Evolutionary conservation across 2,797 vertebrate genomes (phyloP), one percentile per base, ranked within the genome.

Genomic region (Ciconia nigra): DNA sequence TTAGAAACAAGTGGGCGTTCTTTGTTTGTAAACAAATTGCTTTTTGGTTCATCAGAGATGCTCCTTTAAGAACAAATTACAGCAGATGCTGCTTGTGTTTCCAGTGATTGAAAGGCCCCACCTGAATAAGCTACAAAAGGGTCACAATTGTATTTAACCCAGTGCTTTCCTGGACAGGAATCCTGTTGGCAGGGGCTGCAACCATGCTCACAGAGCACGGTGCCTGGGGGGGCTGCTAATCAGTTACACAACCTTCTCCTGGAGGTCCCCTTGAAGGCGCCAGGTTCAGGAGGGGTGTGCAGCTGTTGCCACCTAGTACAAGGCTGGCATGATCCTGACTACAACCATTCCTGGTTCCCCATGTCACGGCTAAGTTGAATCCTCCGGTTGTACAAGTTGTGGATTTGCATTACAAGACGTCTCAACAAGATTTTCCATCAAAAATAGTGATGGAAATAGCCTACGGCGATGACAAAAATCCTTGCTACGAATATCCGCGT

Each of bases 1-100:
- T 96, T 92, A 95, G 87, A 93, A 92, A 91, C 17, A 47, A 96
- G 89, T 81, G 79, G 88, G 93, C 5, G 51, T 95, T 91, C 92
- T 95, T 95, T 96, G 93, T 96, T 96, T 93, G 95, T 82, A 93
- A 95, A 96, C 80, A 96, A 96, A 93, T 21, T 78, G 72, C 69
- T 79, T 94, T 96, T 92, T 91, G 90, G 61, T 92, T 94, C 84
- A 95, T 59, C 92, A 93, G 92, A 94, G 92, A 94, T 76, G 89
- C 87, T 95, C 72, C 89, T 91, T 96, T 94, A 97, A 97, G 87
- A 94, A 94, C 55, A 87, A 87, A 94, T 81, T 66, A 83, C 82
- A 96, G 89, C 94, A 97, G 94, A 96, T 92, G 92, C 76, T 81
- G 78, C 65, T 46, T 76, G 58, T 84, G 70, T 42, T 96, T 57